Base-by-base conservation (phyloP, 2,888 invertebrate genomes). In the Osmoderma eremita region DNA sequence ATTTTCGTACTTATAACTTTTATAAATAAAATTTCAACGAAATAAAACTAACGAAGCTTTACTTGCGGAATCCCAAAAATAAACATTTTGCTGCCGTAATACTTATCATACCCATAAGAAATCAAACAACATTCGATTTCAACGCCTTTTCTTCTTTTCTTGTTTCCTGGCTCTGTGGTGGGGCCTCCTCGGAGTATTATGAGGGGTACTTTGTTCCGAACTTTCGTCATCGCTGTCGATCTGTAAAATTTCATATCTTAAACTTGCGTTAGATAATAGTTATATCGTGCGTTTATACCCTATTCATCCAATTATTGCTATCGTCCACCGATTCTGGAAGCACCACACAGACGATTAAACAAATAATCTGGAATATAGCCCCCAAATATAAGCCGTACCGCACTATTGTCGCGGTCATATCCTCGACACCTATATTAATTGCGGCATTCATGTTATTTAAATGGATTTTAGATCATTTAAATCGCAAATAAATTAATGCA, bases 341-440 rank as follows among this genome's bases (percentile, higher is more conserved):
- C 67, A 93, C 87, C 53, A 95, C 89, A 72, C 94, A 93, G 17
- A 94, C 92, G 56, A 91, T 86, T 70, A 96, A 86, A 77, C 95
- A 95, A 18, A 91, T 83, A 65, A 95, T 82, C 82, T 95, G 95
- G 77, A 95, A 95, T n/a, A 93, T 86, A 13, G 95, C 95, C 3
- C 94, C 94, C 39, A 94, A 83, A 77, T 94, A 94, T 3, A 95
- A 83, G 12, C 95, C 94, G 80, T 91, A 92, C 36, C 92, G 87
- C 30, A 94, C 86, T 67, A 93, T 83, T 13, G 89, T 88, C 69
- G 90, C 91, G 75, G 92, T 86, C 74, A 91, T 82, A 78, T 91
- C 91, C 81, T 91, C 91, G 22, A 87, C 85, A 2, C 86, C 87
- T 73, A 88, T 86, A 76, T 82, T 82, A 61, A 83, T 79, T 54